Base-by-base conservation (phyloP, 2,888 invertebrate species). In the Coelinius sp. region DNA sequence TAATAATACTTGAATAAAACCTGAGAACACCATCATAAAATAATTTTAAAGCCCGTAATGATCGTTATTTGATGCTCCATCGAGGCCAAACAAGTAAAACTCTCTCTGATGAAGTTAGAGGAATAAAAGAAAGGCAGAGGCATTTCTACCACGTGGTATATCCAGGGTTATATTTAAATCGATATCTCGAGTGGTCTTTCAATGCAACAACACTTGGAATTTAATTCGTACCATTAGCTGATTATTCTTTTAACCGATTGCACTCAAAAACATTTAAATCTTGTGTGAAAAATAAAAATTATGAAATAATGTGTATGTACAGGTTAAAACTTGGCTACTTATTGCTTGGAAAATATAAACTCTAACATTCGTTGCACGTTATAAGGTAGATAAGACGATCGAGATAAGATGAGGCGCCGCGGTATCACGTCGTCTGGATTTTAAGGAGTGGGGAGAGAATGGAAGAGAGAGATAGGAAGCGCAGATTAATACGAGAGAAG, bases 31-130 rank as follows among this genome's bases (percentile, higher is more conserved):
- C n/a, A n/a, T n/a, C n/a, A n/a, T n/a, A n/a, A n/a, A n/a, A n/a
- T n/a, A n/a, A n/a, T n/a, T n/a, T n/a, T n/a, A n/a, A 20, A 22
- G 20, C 3, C 20, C 12, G 52, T 52, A 82, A 83, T 84, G 83
- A 84, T 84, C 81, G 79, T 82, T 82, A 78, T 79, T 82, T 77
- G 78, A 76, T 68, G 76, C 77, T 72, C 74, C 77, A 78, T 71
- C 72, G 78, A 75, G 67, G 74, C 81, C 83, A 84, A 84, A 84
- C 35, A 44, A 20, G 44, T 27, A 44, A 65, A 65, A 65, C 14
- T 64, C 49, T 35, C 20, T 27, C 31, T 35, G 14, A 27, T 66
- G 35, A 35, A 10, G 8, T 10, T 1, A 10, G 27, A 49, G 46
- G 20, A 46, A 31, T 44, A 44, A 64, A 46, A 12, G 52, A 52